These are phyloP conservation scores for Troides helena DNA, from an alignment of 2,888 invertebrate genomes.

Conservation along the genomic window DNA sequence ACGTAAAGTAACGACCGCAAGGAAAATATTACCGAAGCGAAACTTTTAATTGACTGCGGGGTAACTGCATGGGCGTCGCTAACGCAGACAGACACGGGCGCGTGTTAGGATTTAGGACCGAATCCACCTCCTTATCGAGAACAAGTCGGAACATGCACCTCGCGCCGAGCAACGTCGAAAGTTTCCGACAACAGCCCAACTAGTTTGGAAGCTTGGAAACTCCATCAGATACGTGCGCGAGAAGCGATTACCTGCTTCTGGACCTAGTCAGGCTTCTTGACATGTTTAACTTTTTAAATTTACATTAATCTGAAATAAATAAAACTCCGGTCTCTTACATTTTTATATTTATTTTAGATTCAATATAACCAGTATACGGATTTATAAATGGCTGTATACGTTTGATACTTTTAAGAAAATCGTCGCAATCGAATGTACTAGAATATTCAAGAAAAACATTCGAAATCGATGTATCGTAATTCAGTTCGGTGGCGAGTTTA, in stretches of 20 bases:
- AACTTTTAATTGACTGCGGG: constrained; percentile 62
- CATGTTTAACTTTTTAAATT: constrained; percentile 34
- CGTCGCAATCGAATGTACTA: no score
- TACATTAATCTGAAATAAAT: neutral
- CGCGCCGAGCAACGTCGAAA: constrained; percentile 62
- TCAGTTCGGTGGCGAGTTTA: no score
- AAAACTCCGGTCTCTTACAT: neutral
- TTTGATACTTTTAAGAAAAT: no score
- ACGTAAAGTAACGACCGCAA: constrained; percentile 8
- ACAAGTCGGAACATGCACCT: constrained; percentile 63
- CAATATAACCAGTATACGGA: no score
- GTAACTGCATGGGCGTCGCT: constrained; percentile 46
- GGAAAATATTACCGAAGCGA: constrained; percentile 31
- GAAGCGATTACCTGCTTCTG: constrained; percentile 62
- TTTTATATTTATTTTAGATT: no score
- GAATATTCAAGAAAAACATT: no score
- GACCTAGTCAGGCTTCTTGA: constrained; percentile 37
- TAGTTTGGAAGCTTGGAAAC: constrained; percentile 76
- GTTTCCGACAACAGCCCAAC: constrained; percentile 73
- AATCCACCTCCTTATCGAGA: constrained; percentile 68
- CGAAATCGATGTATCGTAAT: no score
- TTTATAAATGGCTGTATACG: no score
- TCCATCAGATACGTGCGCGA: constrained; percentile 75
- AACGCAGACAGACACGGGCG: constrained; percentile 42
- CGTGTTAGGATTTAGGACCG: constrained; percentile 67